Percentiles rank a stretch among this genome's conserved stretches.
These are phyloP conservation scores for Melanocharis versteri DNA, from an alignment of 2,113 vertebrate genomes.

Conservation along the genomic window DNA sequence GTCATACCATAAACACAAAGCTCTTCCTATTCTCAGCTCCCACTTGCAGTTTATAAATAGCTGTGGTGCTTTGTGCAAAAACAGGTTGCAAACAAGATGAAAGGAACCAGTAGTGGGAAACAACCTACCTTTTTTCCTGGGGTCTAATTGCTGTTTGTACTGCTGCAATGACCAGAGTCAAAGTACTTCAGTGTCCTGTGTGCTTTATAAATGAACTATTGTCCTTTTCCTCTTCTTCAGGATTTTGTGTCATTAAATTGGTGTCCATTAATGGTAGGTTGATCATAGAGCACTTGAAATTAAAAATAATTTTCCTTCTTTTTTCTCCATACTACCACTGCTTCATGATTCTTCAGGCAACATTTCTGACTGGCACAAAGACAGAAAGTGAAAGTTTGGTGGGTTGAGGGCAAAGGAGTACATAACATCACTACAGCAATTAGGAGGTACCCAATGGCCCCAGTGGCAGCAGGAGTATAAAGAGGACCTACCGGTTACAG, in stretches of 20 bases:
- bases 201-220: not conserved
- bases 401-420: not conserved
- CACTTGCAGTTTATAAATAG: constrained; percentile 36
- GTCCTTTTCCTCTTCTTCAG: not conserved
- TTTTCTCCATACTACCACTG: not conserved
- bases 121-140: not conserved
- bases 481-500: not conserved
- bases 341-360: not conserved
- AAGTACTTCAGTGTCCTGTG: not conserved
- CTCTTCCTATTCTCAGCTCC: constrained; percentile 15
- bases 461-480: not conserved
- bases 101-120: not conserved
- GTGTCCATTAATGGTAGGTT: not conserved
- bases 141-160: not conserved
- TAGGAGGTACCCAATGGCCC: not conserved
- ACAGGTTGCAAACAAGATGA: constrained; percentile 19
- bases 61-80: not conserved
- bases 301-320: not conserved
- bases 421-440: not conserved
- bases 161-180: not conserved
- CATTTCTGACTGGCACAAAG: not conserved
- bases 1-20: constrained; percentile 12
- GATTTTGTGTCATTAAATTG: not conserved
- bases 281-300: not conserved
- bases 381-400: not conserved